phyloP scores from a whole-genome alignment of 1,140 invertebrate genomes.

The Lamellibrachia luymesi region DNA sequence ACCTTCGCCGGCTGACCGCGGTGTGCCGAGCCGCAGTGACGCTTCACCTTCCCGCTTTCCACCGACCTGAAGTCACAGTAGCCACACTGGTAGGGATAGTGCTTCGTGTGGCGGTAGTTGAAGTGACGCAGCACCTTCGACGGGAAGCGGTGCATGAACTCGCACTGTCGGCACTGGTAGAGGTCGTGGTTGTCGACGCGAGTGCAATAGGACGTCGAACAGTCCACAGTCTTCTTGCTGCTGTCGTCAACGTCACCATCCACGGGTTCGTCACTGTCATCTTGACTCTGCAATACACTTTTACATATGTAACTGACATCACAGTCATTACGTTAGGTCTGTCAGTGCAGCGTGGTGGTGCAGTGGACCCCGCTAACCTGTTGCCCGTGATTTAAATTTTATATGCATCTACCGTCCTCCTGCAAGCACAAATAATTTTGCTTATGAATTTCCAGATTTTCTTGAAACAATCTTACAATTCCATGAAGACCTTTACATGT shows the following conservation, averaged over 20 bases:
- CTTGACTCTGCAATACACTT: background rate
- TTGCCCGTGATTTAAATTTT: too few species aligned
- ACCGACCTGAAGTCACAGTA: constrained; percentile 23
- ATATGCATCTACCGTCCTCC: too few species aligned
- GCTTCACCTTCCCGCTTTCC: constrained; percentile 22
- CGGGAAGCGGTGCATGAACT: constrained; percentile 22
- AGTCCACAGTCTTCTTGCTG: background rate
- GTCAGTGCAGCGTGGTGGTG: too few species aligned
- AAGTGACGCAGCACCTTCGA: constrained; percentile 23
- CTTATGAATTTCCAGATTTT: too few species aligned
- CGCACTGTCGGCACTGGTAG: constrained; percentile 26
- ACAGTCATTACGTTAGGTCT: too few species aligned
- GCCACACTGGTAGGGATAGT: constrained; percentile 23
- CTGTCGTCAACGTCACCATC: background rate
- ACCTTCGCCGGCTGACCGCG: background rate
- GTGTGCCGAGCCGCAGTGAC: constrained; percentile 22
- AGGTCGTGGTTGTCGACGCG: constrained; percentile 17
- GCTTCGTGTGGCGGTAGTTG: constrained; percentile 15
- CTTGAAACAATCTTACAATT: too few species aligned
- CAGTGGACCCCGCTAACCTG: too few species aligned
- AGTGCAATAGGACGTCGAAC: constrained; percentile 20
- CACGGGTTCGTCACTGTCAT: background rate
- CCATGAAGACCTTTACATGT: too few species aligned
- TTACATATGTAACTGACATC: background rate
- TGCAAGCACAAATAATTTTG: too few species aligned